A percentile compares a stretch with the other conserved stretches of the same genome.
phyloP scores from a whole-genome alignment of 2,888 invertebrate species.

The Drosophila pegasa region DNA sequence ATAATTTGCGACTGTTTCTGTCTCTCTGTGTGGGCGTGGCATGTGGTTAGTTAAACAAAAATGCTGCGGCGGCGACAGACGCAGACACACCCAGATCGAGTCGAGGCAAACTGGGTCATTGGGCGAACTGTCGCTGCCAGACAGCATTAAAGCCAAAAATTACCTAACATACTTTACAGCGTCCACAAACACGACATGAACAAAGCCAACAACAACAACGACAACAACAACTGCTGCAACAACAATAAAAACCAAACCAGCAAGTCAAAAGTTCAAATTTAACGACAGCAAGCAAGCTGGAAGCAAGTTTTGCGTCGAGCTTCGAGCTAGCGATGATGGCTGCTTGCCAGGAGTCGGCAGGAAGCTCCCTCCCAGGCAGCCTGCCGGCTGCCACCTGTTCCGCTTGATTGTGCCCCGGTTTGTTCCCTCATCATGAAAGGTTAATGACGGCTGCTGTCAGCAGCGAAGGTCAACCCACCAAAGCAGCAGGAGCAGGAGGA shows the following conservation, averaged over 20 bases:
- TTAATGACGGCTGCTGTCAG: conserved; percentile 81
- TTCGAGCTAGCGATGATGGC: conserved; percentile 28
- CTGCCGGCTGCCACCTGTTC: conserved; percentile 64
- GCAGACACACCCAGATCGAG: conserved; percentile 12
- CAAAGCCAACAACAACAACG: conserved; percentile 20
- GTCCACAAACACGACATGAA: conserved; percentile 35
- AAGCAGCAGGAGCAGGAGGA: conserved; percentile 1
- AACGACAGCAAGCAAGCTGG: conserved; percentile 24
- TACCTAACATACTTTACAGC: conserved; percentile 35
- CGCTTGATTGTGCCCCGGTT: conserved; percentile 72
- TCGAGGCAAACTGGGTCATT: conserved; percentile 60
- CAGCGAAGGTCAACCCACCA: conserved; percentile 69
- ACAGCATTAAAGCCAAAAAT: conserved; percentile 44
- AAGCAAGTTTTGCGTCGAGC: conserved; percentile 21
- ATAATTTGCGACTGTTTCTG: conserved; percentile 54
- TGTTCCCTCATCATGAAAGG: conserved; percentile 74
- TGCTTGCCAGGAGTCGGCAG: conserved; percentile 20
- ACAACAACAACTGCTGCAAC: conserved; percentile 22
- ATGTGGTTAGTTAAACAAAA: conserved; percentile 73
- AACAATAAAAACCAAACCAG: conserved; percentile 29
- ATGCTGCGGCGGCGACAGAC: conserved; percentile 36
- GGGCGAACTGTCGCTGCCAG: conserved; percentile 28
- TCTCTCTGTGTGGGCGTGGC: conserved; percentile 59
- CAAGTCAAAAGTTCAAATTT: conserved; percentile 62
- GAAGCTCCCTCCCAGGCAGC: conserved; percentile 16